phyloP scores from a whole-genome alignment of 1,140 invertebrate genomes.

The Brachionus sp. region DNA sequence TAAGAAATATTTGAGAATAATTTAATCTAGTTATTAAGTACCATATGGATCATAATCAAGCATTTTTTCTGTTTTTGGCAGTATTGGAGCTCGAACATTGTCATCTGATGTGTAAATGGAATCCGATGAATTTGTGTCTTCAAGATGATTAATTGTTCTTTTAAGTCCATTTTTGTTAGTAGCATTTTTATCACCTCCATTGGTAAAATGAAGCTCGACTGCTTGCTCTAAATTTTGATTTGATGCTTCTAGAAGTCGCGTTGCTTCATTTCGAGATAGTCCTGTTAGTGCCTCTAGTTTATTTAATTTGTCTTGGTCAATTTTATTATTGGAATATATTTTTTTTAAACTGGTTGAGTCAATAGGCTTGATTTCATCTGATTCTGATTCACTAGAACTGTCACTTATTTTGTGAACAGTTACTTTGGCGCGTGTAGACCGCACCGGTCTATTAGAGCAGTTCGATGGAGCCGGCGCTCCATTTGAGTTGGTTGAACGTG shows the following conservation, averaged over 20 bases:
- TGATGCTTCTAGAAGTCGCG: neutral
- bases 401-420: neutral
- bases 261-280: neutral
- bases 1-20: neutral
- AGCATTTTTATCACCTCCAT: neutral
- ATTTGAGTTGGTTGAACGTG: neutral
- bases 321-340: neutral
- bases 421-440: neutral
- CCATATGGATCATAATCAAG: slow-evolving; percentile 42
- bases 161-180: neutral
- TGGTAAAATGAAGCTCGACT: neutral
- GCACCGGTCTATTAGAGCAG: neutral
- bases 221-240: slow-evolving; percentile 38
- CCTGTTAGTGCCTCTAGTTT: slow-evolving; percentile 14
- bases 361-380: slow-evolving; percentile 11
- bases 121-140: neutral
- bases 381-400: neutral
- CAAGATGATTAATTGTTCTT: neutral
- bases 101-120: slow-evolving; percentile 15
- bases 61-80: slow-evolving; percentile 5
- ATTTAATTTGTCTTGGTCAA: neutral
- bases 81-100: slow-evolving; percentile 30
- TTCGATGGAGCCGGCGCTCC: neutral
- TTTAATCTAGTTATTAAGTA: neutral
- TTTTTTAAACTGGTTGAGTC: neutral